A percentile compares a stretch with the other conserved stretches of the same genome.
These are phyloP conservation scores for Platygyra sinensis DNA, from an alignment of 64 coral and sea anemone genomes.

Conservation along the genomic window DNA sequence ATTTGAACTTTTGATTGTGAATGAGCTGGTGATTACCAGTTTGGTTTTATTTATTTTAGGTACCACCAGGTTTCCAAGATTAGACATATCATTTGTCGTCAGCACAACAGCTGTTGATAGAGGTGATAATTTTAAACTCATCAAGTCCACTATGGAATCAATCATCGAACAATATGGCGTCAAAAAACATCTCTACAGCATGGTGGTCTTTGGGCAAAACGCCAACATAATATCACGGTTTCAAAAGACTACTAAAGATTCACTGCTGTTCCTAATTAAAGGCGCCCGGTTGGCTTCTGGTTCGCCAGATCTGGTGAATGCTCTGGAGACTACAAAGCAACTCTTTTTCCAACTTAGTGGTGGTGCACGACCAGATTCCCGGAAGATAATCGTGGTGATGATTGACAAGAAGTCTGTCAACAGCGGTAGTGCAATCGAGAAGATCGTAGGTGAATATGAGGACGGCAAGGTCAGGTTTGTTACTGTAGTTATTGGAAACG, in stretches of 20 bases:
- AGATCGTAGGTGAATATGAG: slow-evolving; percentile 36
- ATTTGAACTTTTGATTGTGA: too few species aligned
- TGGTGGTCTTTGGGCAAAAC: slow-evolving; percentile 43
- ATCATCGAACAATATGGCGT: slow-evolving; percentile 73
- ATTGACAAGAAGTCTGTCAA: slow-evolving; percentile 63
- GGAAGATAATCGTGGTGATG: slow-evolving; percentile 74
- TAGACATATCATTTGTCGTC: slow-evolving; percentile 81
- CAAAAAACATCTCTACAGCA: slow-evolving; percentile 66
- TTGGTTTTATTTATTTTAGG: slow-evolving; percentile 37
- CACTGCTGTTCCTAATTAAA: not conserved
- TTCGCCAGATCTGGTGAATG: slow-evolving; percentile 45
- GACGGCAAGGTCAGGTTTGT: slow-evolving; percentile 70
- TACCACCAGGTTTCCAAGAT: slow-evolving; percentile 25
- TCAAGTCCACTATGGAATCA: slow-evolving; percentile 59
- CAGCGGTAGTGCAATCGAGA: slow-evolving; percentile 22
- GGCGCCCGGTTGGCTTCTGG: not conserved
- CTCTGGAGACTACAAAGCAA: slow-evolving; percentile 39
- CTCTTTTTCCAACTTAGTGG: slow-evolving; percentile 53
- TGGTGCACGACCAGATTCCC: slow-evolving; percentile 54
- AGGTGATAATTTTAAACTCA: slow-evolving; percentile 47
- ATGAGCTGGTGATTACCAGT: not conserved
- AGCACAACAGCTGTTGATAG: slow-evolving; percentile 58
- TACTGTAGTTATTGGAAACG: slow-evolving; percentile 73
- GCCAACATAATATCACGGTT: not conserved
- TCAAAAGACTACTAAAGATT: not conserved